phyloP scores from a whole-genome alignment of 2,113 vertebrate species.

The Neolamprologus falcicula region DNA sequence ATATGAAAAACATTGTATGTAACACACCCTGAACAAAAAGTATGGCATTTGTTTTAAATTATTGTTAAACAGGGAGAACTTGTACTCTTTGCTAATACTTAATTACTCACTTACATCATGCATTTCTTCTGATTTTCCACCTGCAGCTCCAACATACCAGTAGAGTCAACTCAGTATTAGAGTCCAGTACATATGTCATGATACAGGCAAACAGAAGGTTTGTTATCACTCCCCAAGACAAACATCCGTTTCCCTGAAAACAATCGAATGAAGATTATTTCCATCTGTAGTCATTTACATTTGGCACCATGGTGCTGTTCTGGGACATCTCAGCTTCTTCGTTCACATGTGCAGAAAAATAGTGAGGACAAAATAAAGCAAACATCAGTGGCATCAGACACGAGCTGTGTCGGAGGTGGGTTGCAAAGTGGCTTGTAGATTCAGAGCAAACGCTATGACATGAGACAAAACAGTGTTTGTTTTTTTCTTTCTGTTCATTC shows the following conservation, averaged over 20 bases:
- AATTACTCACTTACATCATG: neutral
- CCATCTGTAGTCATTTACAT: neutral
- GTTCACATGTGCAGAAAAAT: neutral
- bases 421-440: neutral
- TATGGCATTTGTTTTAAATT: neutral
- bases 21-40: neutral
- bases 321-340: neutral
- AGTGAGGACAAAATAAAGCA: neutral
- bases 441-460: accelerated
- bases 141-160: neutral
- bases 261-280: neutral
- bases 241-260: accelerated
- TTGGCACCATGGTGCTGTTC: neutral
- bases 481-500: neutral
- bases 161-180: neutral
- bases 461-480: neutral
- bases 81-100: neutral
- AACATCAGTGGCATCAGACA: neutral
- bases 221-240: neutral
- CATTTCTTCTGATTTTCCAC: neutral
- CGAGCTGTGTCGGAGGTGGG: neutral
- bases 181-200: neutral
- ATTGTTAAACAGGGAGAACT: neutral
- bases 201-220: accelerated
- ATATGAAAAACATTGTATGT: neutral